These are phyloP conservation scores for Thera obeliscata DNA, from an alignment of 2,888 invertebrate species.

Conservation along the genomic window DNA sequence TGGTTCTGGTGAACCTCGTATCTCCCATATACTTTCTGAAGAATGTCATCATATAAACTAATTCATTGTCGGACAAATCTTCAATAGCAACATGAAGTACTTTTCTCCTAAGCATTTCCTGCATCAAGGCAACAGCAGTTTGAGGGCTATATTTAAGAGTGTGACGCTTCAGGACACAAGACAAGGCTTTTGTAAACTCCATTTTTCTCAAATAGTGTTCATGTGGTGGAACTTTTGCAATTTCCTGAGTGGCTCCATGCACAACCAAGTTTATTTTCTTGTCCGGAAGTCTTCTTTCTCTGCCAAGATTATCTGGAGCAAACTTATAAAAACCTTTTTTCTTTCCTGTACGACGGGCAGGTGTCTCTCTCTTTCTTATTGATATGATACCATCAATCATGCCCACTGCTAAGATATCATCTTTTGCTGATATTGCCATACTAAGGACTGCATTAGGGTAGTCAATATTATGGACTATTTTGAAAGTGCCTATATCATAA, in stretches of 20 bases:
- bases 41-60: slow-evolving; percentile 89
- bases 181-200: slow-evolving; percentile 92
- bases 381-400: slow-evolving; percentile 97
- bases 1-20: slow-evolving; percentile 88
- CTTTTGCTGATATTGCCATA: slow-evolving; percentile 89
- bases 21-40: slow-evolving; percentile 90
- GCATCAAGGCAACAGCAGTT: slow-evolving; percentile 90
- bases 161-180: slow-evolving; percentile 86
- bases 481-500: slow-evolving; percentile 94
- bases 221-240: slow-evolving; percentile 76
- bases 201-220: slow-evolving; percentile 91
- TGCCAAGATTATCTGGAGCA: slow-evolving; percentile 76
- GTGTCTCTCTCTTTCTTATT: slow-evolving; percentile 90
- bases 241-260: slow-evolving; percentile 55
- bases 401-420: slow-evolving; percentile 94
- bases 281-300: not conserved
- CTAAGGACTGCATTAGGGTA: slow-evolving; percentile 96
- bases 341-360: slow-evolving; percentile 64
- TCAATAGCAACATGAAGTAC: slow-evolving; percentile 90
- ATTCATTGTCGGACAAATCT: slow-evolving; percentile 87
- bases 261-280: slow-evolving; percentile 28
- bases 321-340: slow-evolving; percentile 77
- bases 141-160: slow-evolving; percentile 83
- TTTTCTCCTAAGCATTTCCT: slow-evolving; percentile 93
- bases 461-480: slow-evolving; percentile 94